Base-by-base conservation (phyloP, 1,140 invertebrate species). In the Ooceraea biroi region DNA sequence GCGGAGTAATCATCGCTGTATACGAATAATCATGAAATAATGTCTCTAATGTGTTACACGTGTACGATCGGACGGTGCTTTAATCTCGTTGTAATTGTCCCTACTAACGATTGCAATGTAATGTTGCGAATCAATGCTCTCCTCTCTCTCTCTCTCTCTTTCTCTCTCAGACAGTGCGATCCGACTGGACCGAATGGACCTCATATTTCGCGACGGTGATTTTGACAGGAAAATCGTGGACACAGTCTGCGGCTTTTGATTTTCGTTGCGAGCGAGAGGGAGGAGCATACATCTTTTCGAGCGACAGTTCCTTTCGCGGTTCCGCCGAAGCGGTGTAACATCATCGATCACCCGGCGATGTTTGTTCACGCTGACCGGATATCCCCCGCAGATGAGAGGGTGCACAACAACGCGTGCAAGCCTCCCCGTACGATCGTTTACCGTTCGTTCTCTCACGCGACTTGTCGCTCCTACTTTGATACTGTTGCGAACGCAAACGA, bases 121-220 rank as follows among this genome's bases (percentile, higher is more conserved):
- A 77, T 8, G n/a, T n/a, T n/a, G 25, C 27, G 7, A 52, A 10
- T 66, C 12, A 19, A 66, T 63, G 19, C 36, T 7, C 36, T 7
- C 36, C 36, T 36, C 36, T 36, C 36, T 36, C 36, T 36, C 36
- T 36, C 36, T 36, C 36, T 36, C 36, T 36, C 36, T 36, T 7
- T 36, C 36, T 36, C 36, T 36, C 36, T 36, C 36, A n/a, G n/a
- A n/a, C n/a, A n/a, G n/a, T n/a, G n/a, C n/a, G n/a, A n/a, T n/a
- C n/a, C n/a, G n/a, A n/a, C n/a, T n/a, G 25, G 36, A 66, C 4
- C 11, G 52, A 69, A 69, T 46, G 25, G 69, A 80, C 36, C 17
- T 80, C 17, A 71, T 80, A 69, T 80, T 69, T 78, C 19, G 22
- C 41, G 25, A 71, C 48, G 65, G 11, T 69, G 36, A 78, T 69